Evolutionary conservation across 2,113 vertebrate genomes (phyloP), one percentile per base, ranked within the genome.

Genomic region (Colossoma macropomum): DNA sequence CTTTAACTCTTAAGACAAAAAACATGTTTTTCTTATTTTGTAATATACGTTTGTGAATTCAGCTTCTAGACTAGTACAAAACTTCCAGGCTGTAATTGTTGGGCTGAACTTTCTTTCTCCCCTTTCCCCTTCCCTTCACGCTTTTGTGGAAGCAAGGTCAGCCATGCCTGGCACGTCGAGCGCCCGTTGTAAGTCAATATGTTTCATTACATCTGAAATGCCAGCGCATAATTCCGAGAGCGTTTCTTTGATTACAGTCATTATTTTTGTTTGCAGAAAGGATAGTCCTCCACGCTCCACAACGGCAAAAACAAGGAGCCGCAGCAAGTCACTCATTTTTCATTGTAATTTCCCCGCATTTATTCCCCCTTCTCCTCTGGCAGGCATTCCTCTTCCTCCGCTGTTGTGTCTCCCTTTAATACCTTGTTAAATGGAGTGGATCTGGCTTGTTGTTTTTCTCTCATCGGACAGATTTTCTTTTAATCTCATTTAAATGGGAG

Each of bases 401-500:
- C 75, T 76, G 48, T 75, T 73, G 71, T 76, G 54, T 79, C 69
- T 82, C 66, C 50, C 81, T 78, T 52, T 84, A 82, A 86, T 84
- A 85, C 74, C 74, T 71, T 89, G 92, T 87, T 91, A 92, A 94
- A 93, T 92, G 92, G 89, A 85, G 86, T 85, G 77, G 90, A 90
- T 92, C 80, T 80, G 88, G 48, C 89, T 62, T 88, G 87, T 91
- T 88, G 90, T 92, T 92, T 92, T 81, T 91, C 91, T 81, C 85
- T 91, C 88, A 89, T 92, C 91, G 90, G 80, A 86, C 73, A 79
- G 82, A 74, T 83, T 89, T 90, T 89, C 83, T 76, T 87, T 88
- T 89, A 81, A 93, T 92, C 89, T 91, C 28, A 86, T 91, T 92
- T 93, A 87, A 93, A 93, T 92, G 90, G 91, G 80, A 70, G 81